These are phyloP conservation scores for Lycopodina hypogea DNA, from an alignment of 37 sponge, comb jelly and placozoan species.

Conservation along the genomic window DNA sequence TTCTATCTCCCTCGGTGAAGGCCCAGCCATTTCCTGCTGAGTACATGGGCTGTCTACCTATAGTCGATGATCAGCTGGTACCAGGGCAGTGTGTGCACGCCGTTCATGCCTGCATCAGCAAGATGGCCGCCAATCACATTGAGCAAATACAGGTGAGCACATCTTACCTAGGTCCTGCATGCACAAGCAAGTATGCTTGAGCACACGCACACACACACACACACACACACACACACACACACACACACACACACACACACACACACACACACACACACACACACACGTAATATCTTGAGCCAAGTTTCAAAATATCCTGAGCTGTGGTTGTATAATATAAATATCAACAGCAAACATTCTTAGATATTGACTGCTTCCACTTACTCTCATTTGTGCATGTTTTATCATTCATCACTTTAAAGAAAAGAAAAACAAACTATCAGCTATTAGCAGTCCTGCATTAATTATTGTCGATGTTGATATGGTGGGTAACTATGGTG, in stretches of 20 bases:
- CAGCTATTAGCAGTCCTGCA: no score
- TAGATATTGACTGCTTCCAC: no score
- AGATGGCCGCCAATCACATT: constrained; percentile 5
- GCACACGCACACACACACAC: constrained; percentile 21
- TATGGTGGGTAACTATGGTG: no score
- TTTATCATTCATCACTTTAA: no score
- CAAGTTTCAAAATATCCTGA: constrained; percentile 65
- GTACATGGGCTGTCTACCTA: constrained; percentile 24
- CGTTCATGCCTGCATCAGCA: constrained; percentile 45
- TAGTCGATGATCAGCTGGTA: constrained; percentile 43
- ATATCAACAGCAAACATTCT: no score
- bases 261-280: constrained; percentile 32
- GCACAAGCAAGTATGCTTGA: background rate
- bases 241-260: constrained; percentile 17
- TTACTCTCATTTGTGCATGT: no score
- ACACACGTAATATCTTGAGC: constrained; percentile 69
- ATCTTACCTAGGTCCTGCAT: background rate
- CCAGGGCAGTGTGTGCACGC: constrained; percentile 61
- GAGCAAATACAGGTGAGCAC: background rate
- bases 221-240: constrained; percentile 37
- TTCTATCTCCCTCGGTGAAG: background rate
- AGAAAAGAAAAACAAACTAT: no score
- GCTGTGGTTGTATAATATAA: no score
- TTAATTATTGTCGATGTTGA: no score
- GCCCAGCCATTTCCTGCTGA: constrained; percentile 25